A percentile compares a stretch with the other conserved stretches of the same genome.
phyloP scores from a whole-genome alignment of 2,888 invertebrate genomes.

The Phengaris alcon region DNA sequence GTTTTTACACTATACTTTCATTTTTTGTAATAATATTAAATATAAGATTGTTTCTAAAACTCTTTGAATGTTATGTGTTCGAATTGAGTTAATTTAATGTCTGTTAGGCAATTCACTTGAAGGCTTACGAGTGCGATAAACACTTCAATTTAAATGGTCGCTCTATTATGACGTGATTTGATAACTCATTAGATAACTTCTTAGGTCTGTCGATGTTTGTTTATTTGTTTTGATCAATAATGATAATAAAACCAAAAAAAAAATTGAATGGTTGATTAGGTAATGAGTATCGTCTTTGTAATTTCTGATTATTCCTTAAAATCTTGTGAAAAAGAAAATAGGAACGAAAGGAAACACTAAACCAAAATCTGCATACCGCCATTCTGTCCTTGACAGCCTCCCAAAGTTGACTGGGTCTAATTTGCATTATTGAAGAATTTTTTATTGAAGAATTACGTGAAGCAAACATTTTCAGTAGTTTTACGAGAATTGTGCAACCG shows the following conservation, averaged over 20 bases:
- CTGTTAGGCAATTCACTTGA: slow-evolving; percentile 1
- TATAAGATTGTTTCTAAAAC: slow-evolving; percentile 4
- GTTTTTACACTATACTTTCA: slow-evolving; percentile 12
- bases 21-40: slow-evolving; percentile 8
- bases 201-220: not conserved
- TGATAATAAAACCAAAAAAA: no score
- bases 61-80: not conserved
- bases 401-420: not conserved
- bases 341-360: not conserved
- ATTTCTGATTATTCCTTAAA: no score
- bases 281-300: no score
- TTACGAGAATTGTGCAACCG: no score
- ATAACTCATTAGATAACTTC: not conserved
- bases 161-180: not conserved
- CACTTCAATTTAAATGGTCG: not conserved
- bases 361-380: not conserved
- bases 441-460: no score
- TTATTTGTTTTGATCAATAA: not conserved
- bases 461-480: no score
- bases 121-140: not conserved
- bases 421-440: not conserved
- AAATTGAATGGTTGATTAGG: no score
- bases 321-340: not conserved
- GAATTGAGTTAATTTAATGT: slow-evolving; percentile 4
- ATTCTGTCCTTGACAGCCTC: not conserved